Percentiles rank a stretch among this genome's conserved stretches.
Conservation (phyloP, 2,113 vertebrate genomes). For the Cercocebus atys region DNA sequence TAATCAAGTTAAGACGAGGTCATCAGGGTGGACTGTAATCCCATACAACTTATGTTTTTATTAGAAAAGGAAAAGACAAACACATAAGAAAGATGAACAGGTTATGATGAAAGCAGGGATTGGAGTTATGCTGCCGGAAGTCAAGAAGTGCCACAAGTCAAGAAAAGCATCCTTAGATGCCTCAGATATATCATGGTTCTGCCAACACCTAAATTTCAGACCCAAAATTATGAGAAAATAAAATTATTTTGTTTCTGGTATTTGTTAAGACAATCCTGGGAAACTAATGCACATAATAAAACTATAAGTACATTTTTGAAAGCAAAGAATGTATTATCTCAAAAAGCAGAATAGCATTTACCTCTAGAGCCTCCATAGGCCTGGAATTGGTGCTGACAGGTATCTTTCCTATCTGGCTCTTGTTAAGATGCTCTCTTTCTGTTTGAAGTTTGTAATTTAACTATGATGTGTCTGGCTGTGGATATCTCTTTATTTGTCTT, state of each 20-base stretch:
- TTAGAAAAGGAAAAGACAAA: neutral
- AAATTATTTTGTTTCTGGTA: neutral
- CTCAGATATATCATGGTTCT: neutral
- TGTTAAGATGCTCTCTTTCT: neutral
- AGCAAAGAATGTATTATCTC: neutral
- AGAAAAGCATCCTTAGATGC: too few species aligned
- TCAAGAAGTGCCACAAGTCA: neutral
- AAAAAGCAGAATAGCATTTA: neutral
- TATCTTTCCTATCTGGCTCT: neutral
- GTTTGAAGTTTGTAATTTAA: neutral
- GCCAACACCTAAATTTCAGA: neutral
- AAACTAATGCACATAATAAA: neutral
- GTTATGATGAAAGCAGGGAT: neutral
- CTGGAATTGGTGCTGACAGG: neutral
- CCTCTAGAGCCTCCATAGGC: neutral
- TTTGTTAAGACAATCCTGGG: neutral
- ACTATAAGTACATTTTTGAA: neutral
- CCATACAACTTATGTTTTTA: neutral
- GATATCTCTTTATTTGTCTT: neutral
- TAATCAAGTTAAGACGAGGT: neutral
- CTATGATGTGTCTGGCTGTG: neutral
- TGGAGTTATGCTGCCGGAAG: neutral
- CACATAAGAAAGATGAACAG: neutral
- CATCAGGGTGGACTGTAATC: neutral
- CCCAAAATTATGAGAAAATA: neutral